A percentile compares a stretch with the other conserved stretches of the same genome.
Evolutionary conservation across 2,888 invertebrate species (phyloP).

Genomic region (Cerastis leucographa): DNA sequence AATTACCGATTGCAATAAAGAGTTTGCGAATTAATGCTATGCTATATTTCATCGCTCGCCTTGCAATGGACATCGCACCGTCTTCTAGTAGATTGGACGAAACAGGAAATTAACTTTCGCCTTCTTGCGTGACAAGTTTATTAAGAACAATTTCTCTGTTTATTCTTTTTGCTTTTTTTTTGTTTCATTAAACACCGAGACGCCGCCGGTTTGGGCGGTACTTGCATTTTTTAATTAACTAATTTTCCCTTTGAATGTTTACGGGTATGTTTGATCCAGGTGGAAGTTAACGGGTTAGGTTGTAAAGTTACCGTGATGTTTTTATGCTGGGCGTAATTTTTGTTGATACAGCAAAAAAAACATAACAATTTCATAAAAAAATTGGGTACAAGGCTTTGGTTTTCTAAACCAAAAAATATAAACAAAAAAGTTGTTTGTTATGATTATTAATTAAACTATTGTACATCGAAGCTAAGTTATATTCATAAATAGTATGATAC

Average conservation of each 20-base stretch:
- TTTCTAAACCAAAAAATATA: background rate
- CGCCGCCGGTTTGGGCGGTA: constrained; percentile 68
- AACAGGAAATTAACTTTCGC: constrained; percentile 89
- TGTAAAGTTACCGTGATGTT: constrained; percentile 46
- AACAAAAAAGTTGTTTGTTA: background rate
- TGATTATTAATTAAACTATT: background rate
- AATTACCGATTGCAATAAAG: background rate
- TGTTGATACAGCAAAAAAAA: background rate
- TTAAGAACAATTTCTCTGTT: constrained; percentile 85
- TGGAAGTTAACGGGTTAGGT: constrained; percentile 47
- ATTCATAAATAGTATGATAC: too few species aligned
- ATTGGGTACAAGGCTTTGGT: background rate
- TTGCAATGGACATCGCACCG: constrained; percentile 52
- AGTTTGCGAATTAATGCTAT: constrained; percentile 7
- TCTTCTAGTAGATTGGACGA: constrained; percentile 78
- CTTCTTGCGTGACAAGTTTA: constrained; percentile 88
- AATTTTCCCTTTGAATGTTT: constrained; percentile 52
- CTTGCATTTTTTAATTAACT: constrained; percentile 70
- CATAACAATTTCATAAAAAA: background rate
- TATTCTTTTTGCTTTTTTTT: constrained; percentile 80
- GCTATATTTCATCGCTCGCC: constrained; percentile 45
- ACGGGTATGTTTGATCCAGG: constrained; percentile 48
- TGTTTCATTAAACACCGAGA: constrained; percentile 75
- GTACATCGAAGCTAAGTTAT: too few species aligned
- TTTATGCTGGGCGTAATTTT: constrained; percentile 43